Evolutionary conservation across 2,888 invertebrate species (phyloP).

Genomic region (Chymomyza procnemis): DNA sequence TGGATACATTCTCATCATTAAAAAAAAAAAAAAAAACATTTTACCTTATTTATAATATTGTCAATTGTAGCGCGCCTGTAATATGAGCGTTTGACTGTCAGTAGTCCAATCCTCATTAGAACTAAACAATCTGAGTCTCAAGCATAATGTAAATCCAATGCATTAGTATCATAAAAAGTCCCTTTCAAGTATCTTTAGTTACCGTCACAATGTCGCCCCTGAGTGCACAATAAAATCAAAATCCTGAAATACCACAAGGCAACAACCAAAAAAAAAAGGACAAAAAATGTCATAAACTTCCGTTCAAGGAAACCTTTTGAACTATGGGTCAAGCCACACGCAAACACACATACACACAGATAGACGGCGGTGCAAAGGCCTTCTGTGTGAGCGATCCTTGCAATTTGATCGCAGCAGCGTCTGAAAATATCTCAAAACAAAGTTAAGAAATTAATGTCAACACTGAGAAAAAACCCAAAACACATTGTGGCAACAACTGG

Average conservation of each 20-base stretch:
- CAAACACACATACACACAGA: slow-evolving; percentile 3
- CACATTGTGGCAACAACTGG: neutral
- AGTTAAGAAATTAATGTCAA: slow-evolving; percentile 67
- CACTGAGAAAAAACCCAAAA: neutral
- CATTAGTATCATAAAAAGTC: slow-evolving; percentile 21
- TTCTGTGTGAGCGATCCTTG: slow-evolving; percentile 23
- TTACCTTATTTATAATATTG: slow-evolving; percentile 22
- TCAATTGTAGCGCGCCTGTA: slow-evolving; percentile 14
- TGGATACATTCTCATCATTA: neutral
- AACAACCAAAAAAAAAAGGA: neutral
- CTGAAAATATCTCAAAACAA: neutral
- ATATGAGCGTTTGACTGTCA: neutral
- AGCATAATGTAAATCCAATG: neutral
- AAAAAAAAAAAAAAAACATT: neutral
- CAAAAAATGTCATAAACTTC: slow-evolving; percentile 42
- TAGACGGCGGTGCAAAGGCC: neutral
- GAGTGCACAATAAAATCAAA: slow-evolving; percentile 32
- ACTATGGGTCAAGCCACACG: slow-evolving; percentile 48
- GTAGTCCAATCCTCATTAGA: neutral
- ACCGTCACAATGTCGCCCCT: slow-evolving; percentile 39
- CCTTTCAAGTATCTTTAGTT: slow-evolving; percentile 40
- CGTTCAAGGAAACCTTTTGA: slow-evolving; percentile 30
- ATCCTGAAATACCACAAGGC: slow-evolving; percentile 7
- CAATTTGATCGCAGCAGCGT: slow-evolving; percentile 48
- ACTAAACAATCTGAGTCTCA: neutral